These are phyloP conservation scores for Drosophila biarmipes DNA, from an alignment of 1,140 invertebrate genomes.

Conservation along the genomic window DNA sequence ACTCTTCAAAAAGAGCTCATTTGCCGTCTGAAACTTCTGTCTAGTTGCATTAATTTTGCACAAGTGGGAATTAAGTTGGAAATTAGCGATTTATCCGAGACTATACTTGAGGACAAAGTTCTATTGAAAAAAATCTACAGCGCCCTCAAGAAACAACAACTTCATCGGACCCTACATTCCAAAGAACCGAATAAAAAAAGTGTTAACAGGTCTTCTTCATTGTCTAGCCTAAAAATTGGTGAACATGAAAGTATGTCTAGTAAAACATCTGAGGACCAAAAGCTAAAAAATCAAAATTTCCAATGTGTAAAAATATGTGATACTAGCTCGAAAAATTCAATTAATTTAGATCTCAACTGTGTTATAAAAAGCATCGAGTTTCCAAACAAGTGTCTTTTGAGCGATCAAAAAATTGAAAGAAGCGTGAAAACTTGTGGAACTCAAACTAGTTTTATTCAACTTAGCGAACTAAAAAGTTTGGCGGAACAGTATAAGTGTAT, in stretches of 20 bases:
- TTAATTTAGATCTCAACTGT: background rate
- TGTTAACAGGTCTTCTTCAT: background rate
- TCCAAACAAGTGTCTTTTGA: background rate
- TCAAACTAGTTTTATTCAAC: constrained; percentile 71
- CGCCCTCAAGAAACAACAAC: constrained; percentile 73
- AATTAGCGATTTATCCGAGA: constrained; percentile 24
- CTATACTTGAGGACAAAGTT: constrained; percentile 65
- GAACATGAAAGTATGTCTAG: constrained; percentile 5
- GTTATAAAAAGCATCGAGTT: background rate
- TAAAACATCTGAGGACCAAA: background rate
- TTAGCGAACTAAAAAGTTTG: constrained; percentile 60
- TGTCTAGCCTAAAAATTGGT: constrained; percentile 28
- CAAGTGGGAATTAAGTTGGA: constrained; percentile 24
- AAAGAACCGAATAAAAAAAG: constrained; percentile 36
- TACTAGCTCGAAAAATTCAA: background rate
- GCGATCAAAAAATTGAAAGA: constrained; percentile 8
- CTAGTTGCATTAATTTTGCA: constrained; percentile 11
- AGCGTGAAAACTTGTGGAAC: constrained; percentile 50
- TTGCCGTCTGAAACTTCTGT: constrained; percentile 32
- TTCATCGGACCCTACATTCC: constrained; percentile 75
- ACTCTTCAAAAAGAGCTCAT: constrained; percentile 28
- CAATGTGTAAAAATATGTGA: constrained; percentile 3
- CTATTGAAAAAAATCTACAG: constrained; percentile 74
- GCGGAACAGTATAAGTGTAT: constrained; percentile 47
- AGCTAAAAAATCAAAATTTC: background rate